Percentiles rank a stretch among this genome's conserved stretches.
phyloP scores from a whole-genome alignment of 1,140 invertebrate genomes.

The Bombus terrestris region DNA sequence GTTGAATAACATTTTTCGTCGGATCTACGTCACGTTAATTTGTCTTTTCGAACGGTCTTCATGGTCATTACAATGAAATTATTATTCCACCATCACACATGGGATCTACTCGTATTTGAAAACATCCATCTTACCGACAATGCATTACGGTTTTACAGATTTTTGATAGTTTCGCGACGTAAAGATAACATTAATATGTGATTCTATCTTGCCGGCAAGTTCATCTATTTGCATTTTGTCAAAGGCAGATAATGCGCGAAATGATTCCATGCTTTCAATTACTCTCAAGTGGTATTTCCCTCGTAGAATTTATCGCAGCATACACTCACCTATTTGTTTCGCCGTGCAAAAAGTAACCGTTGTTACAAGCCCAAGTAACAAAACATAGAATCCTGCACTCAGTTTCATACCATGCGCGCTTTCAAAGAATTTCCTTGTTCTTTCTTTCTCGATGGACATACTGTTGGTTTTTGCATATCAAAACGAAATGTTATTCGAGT shows the following conservation, averaged over 20 bases:
- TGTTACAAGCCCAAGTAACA: neutral
- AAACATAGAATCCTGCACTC: neutral
- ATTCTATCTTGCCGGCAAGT: too few relatives aligned
- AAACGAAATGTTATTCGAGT: neutral
- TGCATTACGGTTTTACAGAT: neutral
- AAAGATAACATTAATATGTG: neutral
- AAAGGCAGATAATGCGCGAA: neutral
- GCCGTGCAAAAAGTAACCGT: neutral
- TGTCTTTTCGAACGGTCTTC: neutral
- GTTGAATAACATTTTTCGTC: neutral
- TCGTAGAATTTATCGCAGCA: neutral
- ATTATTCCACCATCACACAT: neutral
- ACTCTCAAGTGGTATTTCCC: neutral
- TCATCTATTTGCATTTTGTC: neutral
- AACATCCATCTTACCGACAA: too few relatives aligned
- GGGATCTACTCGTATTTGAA: too few relatives aligned
- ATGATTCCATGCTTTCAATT: neutral
- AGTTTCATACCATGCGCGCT: neutral
- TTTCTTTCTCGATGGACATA: constrained; percentile 40
- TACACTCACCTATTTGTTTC: constrained; percentile 28
- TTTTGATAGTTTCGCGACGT: too few relatives aligned
- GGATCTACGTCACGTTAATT: neutral
- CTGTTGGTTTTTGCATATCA: constrained; percentile 35
- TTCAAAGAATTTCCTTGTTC: constrained; percentile 9
- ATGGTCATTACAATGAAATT: neutral